Evolutionary conservation across 2,113 vertebrate genomes (phyloP).

Genomic region (Myiagra hebetior): DNA sequence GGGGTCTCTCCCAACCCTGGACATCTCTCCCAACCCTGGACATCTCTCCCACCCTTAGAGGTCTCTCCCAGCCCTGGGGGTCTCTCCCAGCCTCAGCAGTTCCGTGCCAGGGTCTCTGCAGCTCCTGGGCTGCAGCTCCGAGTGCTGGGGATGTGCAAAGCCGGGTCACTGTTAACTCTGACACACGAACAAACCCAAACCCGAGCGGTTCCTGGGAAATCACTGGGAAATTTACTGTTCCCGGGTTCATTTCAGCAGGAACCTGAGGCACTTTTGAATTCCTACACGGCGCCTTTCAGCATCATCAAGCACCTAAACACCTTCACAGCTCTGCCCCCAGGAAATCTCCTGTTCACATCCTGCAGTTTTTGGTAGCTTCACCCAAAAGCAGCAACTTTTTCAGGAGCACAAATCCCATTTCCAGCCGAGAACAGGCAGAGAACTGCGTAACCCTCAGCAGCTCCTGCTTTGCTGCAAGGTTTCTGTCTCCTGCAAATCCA

Average conservation of each 20-base stretch:
- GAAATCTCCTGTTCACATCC: background rate
- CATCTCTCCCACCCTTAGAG: background rate
- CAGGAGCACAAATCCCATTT: background rate
- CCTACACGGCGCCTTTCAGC: background rate
- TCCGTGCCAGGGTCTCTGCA: background rate
- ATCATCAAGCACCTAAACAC: background rate
- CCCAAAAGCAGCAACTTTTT: background rate
- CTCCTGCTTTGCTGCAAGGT: background rate
- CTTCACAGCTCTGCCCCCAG: background rate
- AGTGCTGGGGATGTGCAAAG: background rate
- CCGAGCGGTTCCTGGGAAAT: background rate
- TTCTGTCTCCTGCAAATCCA: background rate
- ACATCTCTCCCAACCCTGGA: no score
- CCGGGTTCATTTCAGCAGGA: background rate
- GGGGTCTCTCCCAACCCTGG: background rate
- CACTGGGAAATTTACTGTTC: background rate
- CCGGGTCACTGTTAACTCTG: no score
- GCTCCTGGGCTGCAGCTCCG: background rate
- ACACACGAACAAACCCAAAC: background rate
- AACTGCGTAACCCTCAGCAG: background rate
- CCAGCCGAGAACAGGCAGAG: background rate
- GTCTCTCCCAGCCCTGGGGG: background rate
- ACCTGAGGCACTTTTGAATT: background rate
- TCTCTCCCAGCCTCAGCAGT: background rate
- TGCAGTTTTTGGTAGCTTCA: background rate